Evolutionary conservation across 2,113 vertebrate species (phyloP), one percentile per base, ranked within the genome.

Genomic region (Andinoacara biseriatus): DNA sequence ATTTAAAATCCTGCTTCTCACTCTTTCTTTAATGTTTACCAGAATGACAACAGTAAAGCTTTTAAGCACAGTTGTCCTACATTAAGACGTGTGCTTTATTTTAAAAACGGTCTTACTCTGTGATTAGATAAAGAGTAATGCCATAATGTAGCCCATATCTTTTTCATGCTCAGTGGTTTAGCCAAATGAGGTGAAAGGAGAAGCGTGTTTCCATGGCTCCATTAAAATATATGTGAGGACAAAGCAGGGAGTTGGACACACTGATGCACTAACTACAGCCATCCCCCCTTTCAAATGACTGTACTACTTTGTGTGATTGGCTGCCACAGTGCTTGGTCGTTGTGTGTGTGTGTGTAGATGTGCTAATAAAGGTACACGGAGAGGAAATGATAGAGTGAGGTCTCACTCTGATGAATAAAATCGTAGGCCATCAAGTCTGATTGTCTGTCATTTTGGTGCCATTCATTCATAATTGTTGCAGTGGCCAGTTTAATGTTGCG

Each of bases 321-420:
- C 69, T 83, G 24, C 83, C 72, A 79, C 63, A 4, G 58, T 79
- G 49, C 79, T 86, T 15, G 74, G 52, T 52, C 76, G 81, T 90
- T 74, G 86, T 20, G 80, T 26, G 26, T 26, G 26, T 33, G 29
- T 56, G 49, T 10, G 67, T 85, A 85, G 65, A 80, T 24, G 46
- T 86, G 62, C 75, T 87, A 92, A 94, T 94, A 77, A 91, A 81
- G 86, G 81, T 76, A 90, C 86, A 83, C 52, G 59, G 85, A 58
- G 52, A 77, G 59, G 24, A 86, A 84, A 87, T 85, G 77, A 89
- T 85, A 86, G 82, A 90, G 65, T 61, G 74, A 85, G 84, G 67
- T 88, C 85, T 90, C 74, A 60, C 76, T 72, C 80, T 85, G 87
- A 83, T 89, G 67, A 89, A 65, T 83, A 62, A 31, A 90, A 89